Evolutionary conservation across 2,888 invertebrate genomes (phyloP), one percentile per base, ranked within the genome.

Genomic region (Drosophila yooni): DNA sequence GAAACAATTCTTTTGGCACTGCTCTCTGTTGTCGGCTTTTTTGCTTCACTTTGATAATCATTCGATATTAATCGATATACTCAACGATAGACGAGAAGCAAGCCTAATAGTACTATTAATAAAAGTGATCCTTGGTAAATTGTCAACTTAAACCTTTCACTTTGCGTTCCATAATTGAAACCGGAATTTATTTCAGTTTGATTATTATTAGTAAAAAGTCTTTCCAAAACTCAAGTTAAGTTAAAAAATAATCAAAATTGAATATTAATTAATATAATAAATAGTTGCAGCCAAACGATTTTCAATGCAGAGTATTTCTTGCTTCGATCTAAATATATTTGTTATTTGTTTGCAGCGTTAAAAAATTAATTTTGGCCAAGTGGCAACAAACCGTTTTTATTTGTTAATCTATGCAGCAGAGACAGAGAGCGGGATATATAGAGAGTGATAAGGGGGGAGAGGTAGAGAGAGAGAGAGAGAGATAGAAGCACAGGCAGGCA

Each of bases 391-490:
- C 50, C 59, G 51, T 61, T 65, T 74, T 73, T 59, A 3, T 25
- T 36, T 56, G 88, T 85, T 85, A 89, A 85, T 85, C 88, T 88
- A 85, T 84, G 85, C 88, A 84, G 75, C 54, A 56, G 84, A 27
- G 18, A 25, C 5, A n/a, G n/a, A n/a, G 10, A 40, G 2, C 0
- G 11, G 21, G 13, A 46, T 13, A 21, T 7, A 27, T 3, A 46
- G 21, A 21, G 21, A 13, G 2, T 7, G 21, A 15, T 3, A 36
- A 43, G 43, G 11, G 2, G 2, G 11, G 15, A 25, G 46, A 46
- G 15, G 6, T 0, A 46, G 7, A 21, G 13, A 3, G 18, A 18
- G 7, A 7, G 11, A 25, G 48, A 27, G 15, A 4, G 48, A 25
- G 25, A 21, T 21, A 46, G 21, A 46, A 8, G 21, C 46, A 46